Evolutionary conservation across 2,113 vertebrate genomes (phyloP).

Genomic region (Solenodon paradoxus): DNA sequence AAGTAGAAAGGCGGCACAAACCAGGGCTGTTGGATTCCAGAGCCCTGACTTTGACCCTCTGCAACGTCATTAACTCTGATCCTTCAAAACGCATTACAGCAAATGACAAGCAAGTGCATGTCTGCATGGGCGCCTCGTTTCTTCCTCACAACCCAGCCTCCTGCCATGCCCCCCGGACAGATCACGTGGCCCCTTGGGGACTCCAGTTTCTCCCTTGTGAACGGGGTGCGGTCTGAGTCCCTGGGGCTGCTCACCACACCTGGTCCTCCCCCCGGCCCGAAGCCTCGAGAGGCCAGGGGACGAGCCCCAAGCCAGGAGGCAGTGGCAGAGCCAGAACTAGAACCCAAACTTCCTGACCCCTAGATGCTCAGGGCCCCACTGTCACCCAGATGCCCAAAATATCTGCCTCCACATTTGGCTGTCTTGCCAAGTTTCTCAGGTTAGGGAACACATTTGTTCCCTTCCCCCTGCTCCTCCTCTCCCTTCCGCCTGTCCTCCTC

Average conservation of each 20-base stretch:
- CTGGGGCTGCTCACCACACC: background rate
- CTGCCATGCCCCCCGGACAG: background rate
- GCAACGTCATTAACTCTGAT: background rate
- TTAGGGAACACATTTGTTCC: constrained; percentile 35
- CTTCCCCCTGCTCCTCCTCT: background rate
- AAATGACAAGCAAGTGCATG: background rate
- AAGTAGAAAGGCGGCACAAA: background rate
- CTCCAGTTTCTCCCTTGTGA: background rate
- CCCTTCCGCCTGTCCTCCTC: constrained; percentile 13
- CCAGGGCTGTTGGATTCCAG: background rate
- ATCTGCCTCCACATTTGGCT: background rate
- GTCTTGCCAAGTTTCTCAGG: constrained; percentile 27
- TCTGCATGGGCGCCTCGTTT: rapidly evolving
- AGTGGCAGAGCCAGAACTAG: background rate
- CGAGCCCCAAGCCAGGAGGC: background rate
- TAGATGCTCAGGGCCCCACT: background rate
- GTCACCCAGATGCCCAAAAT: background rate
- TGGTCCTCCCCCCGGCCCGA: rapidly evolving
- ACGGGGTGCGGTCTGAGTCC: background rate
- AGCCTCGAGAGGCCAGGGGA: background rate
- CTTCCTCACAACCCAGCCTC: background rate
- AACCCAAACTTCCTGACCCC: background rate
- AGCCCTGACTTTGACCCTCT: background rate
- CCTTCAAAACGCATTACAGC: background rate
- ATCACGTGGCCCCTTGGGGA: background rate